Base-by-base conservation (phyloP, 2,113 vertebrate species). In the Pseudorhombus dupliciocellatus region DNA sequence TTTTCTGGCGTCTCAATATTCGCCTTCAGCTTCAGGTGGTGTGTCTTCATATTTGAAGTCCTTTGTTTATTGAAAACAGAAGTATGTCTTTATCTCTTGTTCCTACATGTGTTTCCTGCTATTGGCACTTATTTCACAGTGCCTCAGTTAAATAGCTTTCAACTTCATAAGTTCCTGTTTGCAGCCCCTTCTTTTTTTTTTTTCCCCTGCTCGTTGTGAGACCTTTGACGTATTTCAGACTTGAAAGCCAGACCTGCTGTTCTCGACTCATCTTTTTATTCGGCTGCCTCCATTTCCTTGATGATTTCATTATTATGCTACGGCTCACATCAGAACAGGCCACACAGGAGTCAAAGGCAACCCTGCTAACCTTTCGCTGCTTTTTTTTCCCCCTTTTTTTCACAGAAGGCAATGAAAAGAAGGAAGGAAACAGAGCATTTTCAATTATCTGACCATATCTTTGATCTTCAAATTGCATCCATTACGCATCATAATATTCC, bases 381-480 rank as follows among this genome's bases (percentile, higher is more conserved):
- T 3, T 40, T 25, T 52, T 54, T 70, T 28, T 42, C 14, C 42
- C 42, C 34, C 34, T 46, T 30, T 62, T 40, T 50, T 37, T 18
- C 14, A 57, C 58, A 66, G 65, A 54, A 79, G 70, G 14, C 12
- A 10, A 50, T 63, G 59, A 73, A 77, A 58, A 31, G 28, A 16
- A n/a, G 44, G 66, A 56, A 78, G 52, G 77, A 69, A 71, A 67
- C 34, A 11, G 24, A 66, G 30, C 63, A n/a, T 84, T 87, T 65
- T 62, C 62, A 74, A 54, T 75, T 59, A 85, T 76, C 70, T 26
- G 34, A 48, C 40, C 73, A 24, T 26, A 69, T 71, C 79, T 90
- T 92, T 90, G 84, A 90, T 88, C 74, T 77, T 70, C 62, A 87
- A 91, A 73, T 88, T 77, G 70, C 76, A 61, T 66, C 68, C 63